Evolutionary conservation across 2,888 invertebrate genomes (phyloP).

Genomic region (Drosophila pegasa): DNA sequence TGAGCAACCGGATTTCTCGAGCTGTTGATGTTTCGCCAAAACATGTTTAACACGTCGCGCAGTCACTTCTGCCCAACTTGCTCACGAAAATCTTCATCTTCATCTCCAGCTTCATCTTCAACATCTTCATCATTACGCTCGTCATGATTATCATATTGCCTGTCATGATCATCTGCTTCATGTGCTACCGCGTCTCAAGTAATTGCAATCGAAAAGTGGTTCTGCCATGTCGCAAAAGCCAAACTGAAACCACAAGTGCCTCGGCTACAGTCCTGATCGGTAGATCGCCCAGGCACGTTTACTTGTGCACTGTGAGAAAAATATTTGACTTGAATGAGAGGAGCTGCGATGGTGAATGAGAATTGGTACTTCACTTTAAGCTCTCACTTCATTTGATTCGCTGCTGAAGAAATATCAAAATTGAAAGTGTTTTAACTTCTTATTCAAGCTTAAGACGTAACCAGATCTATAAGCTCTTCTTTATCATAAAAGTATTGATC

Average conservation of each 20-base stretch:
- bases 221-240: constrained; percentile 53
- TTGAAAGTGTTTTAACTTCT: background rate
- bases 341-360: background rate
- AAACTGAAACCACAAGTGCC: constrained; percentile 16
- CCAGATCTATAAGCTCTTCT: background rate
- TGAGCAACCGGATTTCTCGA: constrained; percentile 71
- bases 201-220: constrained; percentile 63
- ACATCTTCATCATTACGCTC: constrained; percentile 31
- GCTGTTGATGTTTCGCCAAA: constrained; percentile 47
- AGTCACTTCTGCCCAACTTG: constrained; percentile 35
- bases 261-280: constrained; percentile 31
- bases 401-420: background rate
- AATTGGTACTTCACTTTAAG: background rate
- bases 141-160: constrained; percentile 16
- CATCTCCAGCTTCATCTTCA: constrained; percentile 25
- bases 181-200: constrained; percentile 36
- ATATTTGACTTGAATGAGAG: background rate
- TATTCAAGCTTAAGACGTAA: background rate
- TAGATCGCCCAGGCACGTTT: constrained; percentile 31
- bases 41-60: constrained; percentile 76
- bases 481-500: background rate
- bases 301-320: constrained; percentile 7
- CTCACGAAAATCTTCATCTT: constrained; percentile 56
- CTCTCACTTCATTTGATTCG: background rate
- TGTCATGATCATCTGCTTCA: constrained; percentile 14